Conservation (phyloP, 92 coral and sea anemone species). For the Epizoanthus illoricatus region DNA sequence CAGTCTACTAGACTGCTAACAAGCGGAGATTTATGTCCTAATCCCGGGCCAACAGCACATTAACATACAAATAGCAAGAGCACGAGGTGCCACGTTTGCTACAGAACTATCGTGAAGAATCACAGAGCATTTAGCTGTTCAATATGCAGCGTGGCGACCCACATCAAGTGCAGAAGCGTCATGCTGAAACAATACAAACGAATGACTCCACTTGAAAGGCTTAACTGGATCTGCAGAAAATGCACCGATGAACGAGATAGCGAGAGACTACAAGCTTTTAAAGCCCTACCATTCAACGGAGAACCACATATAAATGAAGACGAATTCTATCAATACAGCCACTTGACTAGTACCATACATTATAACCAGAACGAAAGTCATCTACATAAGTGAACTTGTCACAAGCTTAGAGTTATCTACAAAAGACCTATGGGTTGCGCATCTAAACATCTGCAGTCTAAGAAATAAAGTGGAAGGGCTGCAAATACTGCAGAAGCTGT, state of each 20-base stretch:
- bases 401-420: background rate
- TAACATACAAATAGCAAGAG: background rate
- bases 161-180: constrained; percentile 7
- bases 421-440: background rate
- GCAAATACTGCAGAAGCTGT: constrained; percentile 2
- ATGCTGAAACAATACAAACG: background rate
- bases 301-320: background rate
- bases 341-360: background rate
- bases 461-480: constrained; percentile 24
- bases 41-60: constrained; percentile 39
- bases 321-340: background rate
- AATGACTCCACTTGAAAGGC: background rate
- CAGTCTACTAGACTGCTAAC: constrained; percentile 18
- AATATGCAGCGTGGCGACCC: no score
- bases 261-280: background rate
- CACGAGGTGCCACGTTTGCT: background rate
- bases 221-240: background rate
- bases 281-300: background rate
- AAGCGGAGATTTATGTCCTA: constrained; percentile 25
- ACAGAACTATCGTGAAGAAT: background rate
- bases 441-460: constrained; percentile 15
- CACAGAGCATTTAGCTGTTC: background rate
- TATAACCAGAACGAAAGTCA: background rate
- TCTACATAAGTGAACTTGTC: background rate
- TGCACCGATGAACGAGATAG: background rate